A percentile compares a stretch with the other conserved stretches of the same genome.
phyloP scores from a whole-genome alignment of 1,140 invertebrate genomes.

The Glomeris maerens region DNA sequence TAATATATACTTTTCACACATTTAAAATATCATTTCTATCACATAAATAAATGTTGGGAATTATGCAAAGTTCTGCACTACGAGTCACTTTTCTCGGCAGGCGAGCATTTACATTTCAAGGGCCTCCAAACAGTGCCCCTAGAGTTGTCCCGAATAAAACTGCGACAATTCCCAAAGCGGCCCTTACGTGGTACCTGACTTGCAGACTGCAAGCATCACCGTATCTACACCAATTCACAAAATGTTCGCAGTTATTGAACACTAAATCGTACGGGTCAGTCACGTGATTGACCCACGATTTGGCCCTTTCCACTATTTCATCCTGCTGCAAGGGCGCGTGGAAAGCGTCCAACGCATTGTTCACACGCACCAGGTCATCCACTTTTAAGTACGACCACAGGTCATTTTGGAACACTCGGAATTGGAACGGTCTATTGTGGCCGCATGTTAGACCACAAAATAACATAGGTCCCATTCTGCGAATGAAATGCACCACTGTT shows the following conservation, averaged over 20 bases:
- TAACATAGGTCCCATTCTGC: not conserved
- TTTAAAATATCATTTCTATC: too few relatives aligned
- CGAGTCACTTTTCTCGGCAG: too few relatives aligned
- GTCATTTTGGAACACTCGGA: not conserved
- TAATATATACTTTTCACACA: too few relatives aligned
- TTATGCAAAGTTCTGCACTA: too few relatives aligned
- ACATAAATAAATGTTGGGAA: too few relatives aligned
- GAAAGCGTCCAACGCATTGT: constrained; percentile 1
- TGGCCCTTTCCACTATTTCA: constrained; percentile 6
- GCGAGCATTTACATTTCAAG: too few relatives aligned
- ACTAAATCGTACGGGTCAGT: constrained; percentile 17
- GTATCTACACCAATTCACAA: constrained; percentile 20
- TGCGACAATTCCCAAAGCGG: too few relatives aligned
- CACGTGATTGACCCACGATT: constrained; percentile 1
- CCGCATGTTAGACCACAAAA: not conserved
- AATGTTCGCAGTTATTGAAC: constrained; percentile 22
- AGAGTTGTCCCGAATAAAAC: too few relatives aligned
- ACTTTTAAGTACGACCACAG: not conserved
- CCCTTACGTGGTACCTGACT: too few relatives aligned
- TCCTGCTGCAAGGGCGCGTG: not conserved
- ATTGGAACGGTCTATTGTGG: too few relatives aligned
- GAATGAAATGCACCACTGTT: not conserved
- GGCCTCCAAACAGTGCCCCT: too few relatives aligned
- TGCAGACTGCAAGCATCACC: constrained; percentile 19
- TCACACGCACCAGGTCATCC: constrained; percentile 3